Evolutionary conservation across 2,113 vertebrate species (phyloP).

Genomic region (Oryzias woworae): DNA sequence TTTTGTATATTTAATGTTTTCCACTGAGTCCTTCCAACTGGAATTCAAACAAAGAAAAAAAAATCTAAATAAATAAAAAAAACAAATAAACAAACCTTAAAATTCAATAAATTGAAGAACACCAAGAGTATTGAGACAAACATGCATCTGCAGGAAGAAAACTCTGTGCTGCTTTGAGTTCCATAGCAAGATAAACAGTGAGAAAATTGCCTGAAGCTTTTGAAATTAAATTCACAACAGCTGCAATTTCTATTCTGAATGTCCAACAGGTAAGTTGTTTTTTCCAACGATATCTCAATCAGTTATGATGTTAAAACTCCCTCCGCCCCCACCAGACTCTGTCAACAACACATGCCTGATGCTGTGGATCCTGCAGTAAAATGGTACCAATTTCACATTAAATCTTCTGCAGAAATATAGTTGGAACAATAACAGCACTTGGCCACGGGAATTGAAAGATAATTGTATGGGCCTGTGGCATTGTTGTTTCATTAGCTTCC

Average conservation of each 20-base stretch:
- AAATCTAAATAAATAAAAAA: too few species aligned
- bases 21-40: too few species aligned
- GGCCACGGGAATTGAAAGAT: slow-evolving; percentile 72
- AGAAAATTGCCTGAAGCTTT: not conserved
- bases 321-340: not conserved
- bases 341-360: slow-evolving; percentile 34
- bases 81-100: too few species aligned
- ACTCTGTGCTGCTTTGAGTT: too few species aligned
- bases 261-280: slow-evolving; percentile 17
- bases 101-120: too few species aligned
- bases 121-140: too few species aligned
- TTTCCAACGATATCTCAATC: slow-evolving; percentile 16
- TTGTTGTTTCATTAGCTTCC: slow-evolving; percentile 65
- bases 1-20: too few species aligned
- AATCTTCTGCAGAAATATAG: slow-evolving; percentile 47
- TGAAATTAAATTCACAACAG: not conserved
- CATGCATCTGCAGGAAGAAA: not conserved
- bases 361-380: slow-evolving; percentile 58
- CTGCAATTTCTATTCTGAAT: not conserved
- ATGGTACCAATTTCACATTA: slow-evolving; percentile 57
- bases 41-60: too few species aligned
- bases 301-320: slow-evolving; percentile 6
- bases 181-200: not conserved
- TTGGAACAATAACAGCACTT: slow-evolving; percentile 63
- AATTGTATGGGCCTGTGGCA: slow-evolving; percentile 69